Evolutionary conservation across 2,113 vertebrate species (phyloP).

Genomic region (Nasalis larvatus): DNA sequence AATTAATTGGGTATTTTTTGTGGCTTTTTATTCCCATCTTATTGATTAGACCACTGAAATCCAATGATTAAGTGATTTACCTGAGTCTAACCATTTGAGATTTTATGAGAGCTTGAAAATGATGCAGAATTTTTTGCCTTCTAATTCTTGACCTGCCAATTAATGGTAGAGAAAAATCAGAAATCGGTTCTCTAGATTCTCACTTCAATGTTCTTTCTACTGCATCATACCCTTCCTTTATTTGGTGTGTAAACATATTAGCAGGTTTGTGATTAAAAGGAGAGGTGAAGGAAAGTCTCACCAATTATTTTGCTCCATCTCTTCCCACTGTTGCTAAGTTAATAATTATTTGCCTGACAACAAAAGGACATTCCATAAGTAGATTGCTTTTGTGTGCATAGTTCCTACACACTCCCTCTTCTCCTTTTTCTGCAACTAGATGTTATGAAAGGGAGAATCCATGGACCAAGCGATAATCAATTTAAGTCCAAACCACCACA

Average conservation of each 20-base stretch:
- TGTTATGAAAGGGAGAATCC: neutral
- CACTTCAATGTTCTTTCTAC: neutral
- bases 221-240: neutral
- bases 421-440: neutral
- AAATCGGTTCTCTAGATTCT: neutral
- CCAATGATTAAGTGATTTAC: neutral
- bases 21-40: neutral
- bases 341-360: neutral
- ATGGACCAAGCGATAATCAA: neutral
- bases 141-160: neutral
- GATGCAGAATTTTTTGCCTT: neutral
- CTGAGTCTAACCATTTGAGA: neutral
- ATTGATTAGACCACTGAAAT: neutral
- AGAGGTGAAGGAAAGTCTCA: neutral
- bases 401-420: neutral
- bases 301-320: neutral
- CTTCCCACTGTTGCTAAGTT: neutral
- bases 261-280: neutral
- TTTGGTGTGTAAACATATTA: no score
- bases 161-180: neutral
- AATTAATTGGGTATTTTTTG: neutral
- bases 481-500: neutral
- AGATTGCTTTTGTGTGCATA: neutral
- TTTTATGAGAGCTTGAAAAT: neutral
- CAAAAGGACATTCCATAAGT: neutral